Base-by-base conservation (phyloP, 2,797 vertebrate species). In the Dipus sagitta region DNA sequence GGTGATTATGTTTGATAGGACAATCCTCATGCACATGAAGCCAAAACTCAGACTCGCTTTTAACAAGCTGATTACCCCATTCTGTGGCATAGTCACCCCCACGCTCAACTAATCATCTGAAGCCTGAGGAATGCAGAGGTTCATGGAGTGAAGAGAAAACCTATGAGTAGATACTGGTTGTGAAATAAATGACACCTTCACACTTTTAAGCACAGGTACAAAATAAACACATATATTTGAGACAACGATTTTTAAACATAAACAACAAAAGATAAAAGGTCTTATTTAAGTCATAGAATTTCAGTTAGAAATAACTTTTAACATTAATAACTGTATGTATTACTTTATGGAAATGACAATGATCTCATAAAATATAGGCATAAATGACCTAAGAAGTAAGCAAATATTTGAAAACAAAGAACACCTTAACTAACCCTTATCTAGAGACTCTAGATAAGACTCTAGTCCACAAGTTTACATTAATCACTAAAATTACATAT, bases 61-160 rank as follows among this genome's bases (percentile, higher is more conserved):
- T 72, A 34, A 89, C 70, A 94, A 93, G 17, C 10, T 91, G 21
- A 80, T 89, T 24, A 3, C 83, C 52, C 52, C 95, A 5, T 76
- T 92, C 47, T 93, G 68, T 84, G 76, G 79, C 20, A 7, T 92
- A 28, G 83, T 94, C 67, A 95, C 88, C 30, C 79, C 84, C 4
- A 68, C 90, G 94, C 67, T 96, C 79, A 96, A 42, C 85, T 82
- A n/a, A 52, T 80, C 11, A 88, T 83, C 71, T 87, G 86, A 0
- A 96, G 92, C 71, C 78, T 90, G n/a, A 95, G 78, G 26, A 93
- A 96, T 30, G 82, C 1, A 5, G 92, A 96, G 26, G 79, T 93
- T 0, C 28, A 68, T 18, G 28, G 60, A 8, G 94, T 80, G 32
- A 12, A 80, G 79, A 92, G 76, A 72, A 95, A 93, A 72, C 1